phyloP scores from a whole-genome alignment of 2,888 invertebrate genomes.

The Crocallis elinguaria region DNA sequence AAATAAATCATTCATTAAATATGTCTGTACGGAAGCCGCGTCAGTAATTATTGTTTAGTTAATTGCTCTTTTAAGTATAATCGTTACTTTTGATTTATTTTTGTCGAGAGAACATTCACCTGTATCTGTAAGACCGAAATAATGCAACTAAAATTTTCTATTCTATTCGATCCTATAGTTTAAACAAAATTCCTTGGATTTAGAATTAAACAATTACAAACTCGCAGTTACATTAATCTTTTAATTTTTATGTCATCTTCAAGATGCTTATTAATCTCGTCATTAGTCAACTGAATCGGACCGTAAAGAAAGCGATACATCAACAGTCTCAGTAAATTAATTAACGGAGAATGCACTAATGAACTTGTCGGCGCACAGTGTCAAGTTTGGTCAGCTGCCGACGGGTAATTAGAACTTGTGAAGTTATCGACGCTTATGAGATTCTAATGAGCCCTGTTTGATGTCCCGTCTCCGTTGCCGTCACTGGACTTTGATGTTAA shows the following conservation, averaged over 20 bases:
- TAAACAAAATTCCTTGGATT: too few relatives aligned
- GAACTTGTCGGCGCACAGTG: slow-evolving; percentile 15
- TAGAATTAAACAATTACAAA: too few relatives aligned
- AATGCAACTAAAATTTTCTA: background rate
- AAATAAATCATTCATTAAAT: slow-evolving; percentile 39
- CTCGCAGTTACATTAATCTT: background rate
- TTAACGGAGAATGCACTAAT: slow-evolving; percentile 31
- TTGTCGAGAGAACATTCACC: slow-evolving; percentile 20
- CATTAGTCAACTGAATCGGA: slow-evolving; percentile 38
- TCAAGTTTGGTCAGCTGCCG: slow-evolving; percentile 19
- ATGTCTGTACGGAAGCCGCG: slow-evolving; percentile 37
- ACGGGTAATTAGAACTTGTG: slow-evolving; percentile 12
- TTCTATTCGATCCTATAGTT: too few relatives aligned
- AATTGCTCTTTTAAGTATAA: slow-evolving; percentile 46
- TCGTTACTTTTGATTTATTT: slow-evolving; percentile 34
- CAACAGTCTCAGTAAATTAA: slow-evolving; percentile 30
- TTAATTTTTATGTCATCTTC: slow-evolving; percentile 5
- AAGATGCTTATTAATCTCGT: slow-evolving; percentile 25
- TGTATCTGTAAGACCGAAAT: slow-evolving; percentile 25
- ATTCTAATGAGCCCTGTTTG: background rate
- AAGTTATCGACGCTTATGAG: slow-evolving; percentile 6
- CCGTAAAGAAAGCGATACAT: slow-evolving; percentile 35
- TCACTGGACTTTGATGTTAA: too few relatives aligned
- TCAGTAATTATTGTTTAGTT: slow-evolving; percentile 42
- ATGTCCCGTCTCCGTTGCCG: background rate